A percentile compares a stretch with the other conserved stretches of the same genome.
Evolutionary conservation across 2,113 vertebrate genomes (phyloP).

Genomic region (Mustelus asterias): DNA sequence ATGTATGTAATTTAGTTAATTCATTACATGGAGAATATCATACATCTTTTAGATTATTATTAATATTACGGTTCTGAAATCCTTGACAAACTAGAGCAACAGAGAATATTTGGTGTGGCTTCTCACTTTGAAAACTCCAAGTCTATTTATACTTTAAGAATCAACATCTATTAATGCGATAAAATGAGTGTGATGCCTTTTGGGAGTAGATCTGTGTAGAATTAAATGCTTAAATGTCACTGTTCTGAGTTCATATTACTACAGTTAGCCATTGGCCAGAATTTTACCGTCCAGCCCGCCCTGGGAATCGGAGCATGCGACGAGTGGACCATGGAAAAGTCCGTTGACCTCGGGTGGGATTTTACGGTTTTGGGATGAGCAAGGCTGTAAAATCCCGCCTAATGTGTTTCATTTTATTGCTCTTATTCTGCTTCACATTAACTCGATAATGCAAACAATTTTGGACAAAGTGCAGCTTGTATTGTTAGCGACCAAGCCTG

Average conservation of each 20-base stretch:
- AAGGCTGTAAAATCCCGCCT: not conserved
- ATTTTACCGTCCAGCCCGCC: too few species aligned
- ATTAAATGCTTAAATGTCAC: not conserved
- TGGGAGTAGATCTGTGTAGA: not conserved
- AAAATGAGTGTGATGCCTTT: not conserved
- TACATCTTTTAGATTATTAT: not conserved
- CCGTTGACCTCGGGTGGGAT: too few species aligned
- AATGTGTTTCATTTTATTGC: not conserved
- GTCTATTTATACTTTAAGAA: not conserved
- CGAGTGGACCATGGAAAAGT: too few species aligned
- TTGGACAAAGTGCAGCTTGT: not conserved
- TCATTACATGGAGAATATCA: not conserved
- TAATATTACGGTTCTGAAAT: not conserved
- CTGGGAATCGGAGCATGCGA: too few species aligned
- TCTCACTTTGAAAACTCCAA: not conserved
- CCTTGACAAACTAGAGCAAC: not conserved
- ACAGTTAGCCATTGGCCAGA: not conserved
- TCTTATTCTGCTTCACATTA: not conserved
- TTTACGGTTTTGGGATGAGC: too few species aligned
- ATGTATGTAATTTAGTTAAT: not conserved
- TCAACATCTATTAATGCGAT: not conserved
- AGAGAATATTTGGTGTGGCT: not conserved
- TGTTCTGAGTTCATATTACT: not conserved
- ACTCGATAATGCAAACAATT: not conserved
- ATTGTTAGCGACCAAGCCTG: not conserved